Conservation (phyloP, 2,888 invertebrate species). For the Trissolcus japonicus region DNA sequence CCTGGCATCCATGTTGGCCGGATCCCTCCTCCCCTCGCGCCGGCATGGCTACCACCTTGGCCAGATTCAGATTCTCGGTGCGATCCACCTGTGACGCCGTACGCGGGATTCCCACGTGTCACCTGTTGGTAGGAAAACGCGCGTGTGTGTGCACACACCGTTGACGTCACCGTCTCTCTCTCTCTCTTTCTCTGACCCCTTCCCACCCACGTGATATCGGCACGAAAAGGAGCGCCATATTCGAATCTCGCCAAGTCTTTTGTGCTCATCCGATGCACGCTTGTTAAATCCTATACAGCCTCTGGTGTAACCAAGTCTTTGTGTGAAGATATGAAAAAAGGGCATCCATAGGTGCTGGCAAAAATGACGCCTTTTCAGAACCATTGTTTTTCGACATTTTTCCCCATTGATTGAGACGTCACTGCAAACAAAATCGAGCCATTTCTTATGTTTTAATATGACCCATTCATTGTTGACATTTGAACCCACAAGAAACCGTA, state of each 20-base stretch:
- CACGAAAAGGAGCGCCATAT: slow-evolving; percentile 52
- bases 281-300: slow-evolving; percentile 27
- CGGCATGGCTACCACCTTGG: slow-evolving; percentile 50
- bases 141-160: slow-evolving; percentile 38
- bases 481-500: no score
- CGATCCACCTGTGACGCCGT: slow-evolving; percentile 70
- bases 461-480: no score
- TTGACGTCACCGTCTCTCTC: slow-evolving; percentile 57
- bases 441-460: neutral
- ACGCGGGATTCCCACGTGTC: slow-evolving; percentile 74
- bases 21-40: slow-evolving; percentile 10
- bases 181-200: slow-evolving; percentile 53
- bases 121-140: slow-evolving; percentile 74
- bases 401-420: neutral
- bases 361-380: no score
- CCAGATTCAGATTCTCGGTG: slow-evolving; percentile 42
- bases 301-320: slow-evolving; percentile 32
- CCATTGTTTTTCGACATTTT: neutral
- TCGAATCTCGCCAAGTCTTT: slow-evolving; percentile 43
- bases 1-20: slow-evolving; percentile 34
- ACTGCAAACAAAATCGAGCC: no score
- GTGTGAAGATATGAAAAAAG: neutral
- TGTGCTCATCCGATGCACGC: slow-evolving; percentile 20
- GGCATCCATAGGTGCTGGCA: no score
- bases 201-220: slow-evolving; percentile 58